These are phyloP conservation scores for Drosophila nigromelanica DNA, from an alignment of 1,140 invertebrate species.

Conservation along the genomic window DNA sequence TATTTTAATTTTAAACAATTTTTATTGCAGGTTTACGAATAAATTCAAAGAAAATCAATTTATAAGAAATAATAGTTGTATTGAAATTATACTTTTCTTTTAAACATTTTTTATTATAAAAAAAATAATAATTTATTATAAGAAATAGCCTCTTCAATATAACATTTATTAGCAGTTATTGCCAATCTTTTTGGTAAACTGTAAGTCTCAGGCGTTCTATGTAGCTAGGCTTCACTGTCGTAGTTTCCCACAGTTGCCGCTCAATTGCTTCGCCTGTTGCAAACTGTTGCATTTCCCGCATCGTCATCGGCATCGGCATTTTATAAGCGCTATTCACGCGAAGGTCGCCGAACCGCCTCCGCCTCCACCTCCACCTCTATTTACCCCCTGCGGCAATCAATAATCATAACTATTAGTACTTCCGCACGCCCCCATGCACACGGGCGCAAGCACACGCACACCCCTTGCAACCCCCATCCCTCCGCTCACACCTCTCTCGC, in stretches of 20 bases:
- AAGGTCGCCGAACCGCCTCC: slow-evolving; percentile 71
- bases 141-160: neutral
- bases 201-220: neutral
- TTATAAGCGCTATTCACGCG: slow-evolving; percentile 52
- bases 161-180: too few relatives aligned
- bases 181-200: too few relatives aligned
- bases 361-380: neutral
- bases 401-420: slow-evolving; percentile 71
- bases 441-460: neutral
- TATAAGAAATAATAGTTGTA: too few relatives aligned
- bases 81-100: too few relatives aligned
- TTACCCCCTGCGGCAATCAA: slow-evolving; percentile 52
- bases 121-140: too few relatives aligned
- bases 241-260: neutral
- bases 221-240: too few relatives aligned
- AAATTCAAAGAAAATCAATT: too few relatives aligned
- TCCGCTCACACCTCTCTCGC: too few relatives aligned
- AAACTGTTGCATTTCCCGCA: slow-evolving; percentile 30
- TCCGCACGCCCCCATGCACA: slow-evolving; percentile 54
- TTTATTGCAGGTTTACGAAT: too few relatives aligned
- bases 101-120: too few relatives aligned
- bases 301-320: slow-evolving; percentile 11
- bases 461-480: neutral
- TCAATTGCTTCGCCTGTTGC: neutral
- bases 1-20: too few relatives aligned